Base-by-base conservation (phyloP, 1,140 invertebrate species). In the Drosophila virilis region DNA sequence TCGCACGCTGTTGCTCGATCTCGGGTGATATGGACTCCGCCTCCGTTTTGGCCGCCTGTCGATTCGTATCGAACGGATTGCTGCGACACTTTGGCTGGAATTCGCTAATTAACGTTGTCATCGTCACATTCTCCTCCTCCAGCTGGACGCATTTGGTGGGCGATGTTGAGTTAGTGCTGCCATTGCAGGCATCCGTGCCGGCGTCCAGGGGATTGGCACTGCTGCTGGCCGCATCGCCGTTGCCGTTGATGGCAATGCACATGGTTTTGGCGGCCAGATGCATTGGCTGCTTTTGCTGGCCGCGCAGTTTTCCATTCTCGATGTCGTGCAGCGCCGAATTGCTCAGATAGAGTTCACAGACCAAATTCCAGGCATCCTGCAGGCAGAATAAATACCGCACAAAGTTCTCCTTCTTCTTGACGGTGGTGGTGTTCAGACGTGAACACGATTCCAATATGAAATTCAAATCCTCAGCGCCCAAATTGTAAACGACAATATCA, bases 1-100 rank as follows among this genome's bases (percentile, higher is more conserved):
- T 94, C 59, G 94, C 94, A 70, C 95, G 94, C 91, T 97, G 96
- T 70, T 95, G 94, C 79, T 96, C 95, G 28, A 96, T 95, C 84
- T 97, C 96, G 6, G 95, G 95, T 22, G 94, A 95, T 10, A 95
- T 93, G 1, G 94, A 93, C 79, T 94, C 94, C 32, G 94, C 92
- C 70, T 94, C 93, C 45, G 94, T 93, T 59, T 93, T 84, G 66
- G 91, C 68, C 80, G 91, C 68, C 80, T 93, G 93, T 15, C 88
- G 92, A 67, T 93, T 93, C 8, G 93, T 93, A 57, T 93, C 93
- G 42, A 93, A 93, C 13, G 94, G 94, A 77, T 93, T 94, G 68
- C 93, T 93, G 4, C 93, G 93, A 57, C 94, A 93, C 52, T 93
- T 93, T 9, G 93, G 93, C 69, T 94, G 93, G n/a, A 92, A 92